phyloP scores from a whole-genome alignment of 2,888 invertebrate species.

The Sisyra terminalis region DNA sequence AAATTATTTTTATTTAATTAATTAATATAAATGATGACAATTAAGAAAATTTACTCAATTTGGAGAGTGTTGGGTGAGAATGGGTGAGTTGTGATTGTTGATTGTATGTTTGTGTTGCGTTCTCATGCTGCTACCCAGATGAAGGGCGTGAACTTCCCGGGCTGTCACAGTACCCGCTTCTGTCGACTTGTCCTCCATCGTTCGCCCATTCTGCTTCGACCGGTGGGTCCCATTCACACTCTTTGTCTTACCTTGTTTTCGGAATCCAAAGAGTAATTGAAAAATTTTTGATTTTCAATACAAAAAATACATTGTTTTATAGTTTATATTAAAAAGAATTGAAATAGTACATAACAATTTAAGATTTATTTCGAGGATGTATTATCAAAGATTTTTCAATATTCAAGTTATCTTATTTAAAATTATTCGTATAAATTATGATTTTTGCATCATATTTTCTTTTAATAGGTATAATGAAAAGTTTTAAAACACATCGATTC shows the following conservation, averaged over 20 bases:
- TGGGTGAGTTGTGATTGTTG: conserved; percentile 8
- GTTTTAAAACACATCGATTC: no score
- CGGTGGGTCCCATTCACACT: conserved; percentile 57
- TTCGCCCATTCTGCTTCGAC: conserved; percentile 89
- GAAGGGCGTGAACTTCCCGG: conserved; percentile 92
- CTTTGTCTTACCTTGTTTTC: conserved; percentile 12
- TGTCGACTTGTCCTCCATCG: conserved; percentile 93
- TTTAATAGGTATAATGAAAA: no score
- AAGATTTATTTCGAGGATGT: no score
- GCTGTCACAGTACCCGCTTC: conserved; percentile 88
- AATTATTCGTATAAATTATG: no score
- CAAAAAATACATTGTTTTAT: no score
- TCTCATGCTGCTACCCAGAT: conserved; percentile 49
- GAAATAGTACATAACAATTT: no score
- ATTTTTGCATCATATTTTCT: no score
- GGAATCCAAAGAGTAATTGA: not conserved
- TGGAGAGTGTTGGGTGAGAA: not conserved
- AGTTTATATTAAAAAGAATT: no score
- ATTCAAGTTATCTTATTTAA: no score
- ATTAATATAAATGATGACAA: not conserved
- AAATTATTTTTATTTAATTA: conserved; percentile 11
- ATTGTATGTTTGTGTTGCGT: conserved; percentile 18
- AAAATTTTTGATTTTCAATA: not conserved
- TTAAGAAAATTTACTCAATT: not conserved
- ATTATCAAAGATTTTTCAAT: no score